Evolutionary conservation across 2,797 vertebrate genomes (phyloP).

Genomic region (Alosa sapidissima): DNA sequence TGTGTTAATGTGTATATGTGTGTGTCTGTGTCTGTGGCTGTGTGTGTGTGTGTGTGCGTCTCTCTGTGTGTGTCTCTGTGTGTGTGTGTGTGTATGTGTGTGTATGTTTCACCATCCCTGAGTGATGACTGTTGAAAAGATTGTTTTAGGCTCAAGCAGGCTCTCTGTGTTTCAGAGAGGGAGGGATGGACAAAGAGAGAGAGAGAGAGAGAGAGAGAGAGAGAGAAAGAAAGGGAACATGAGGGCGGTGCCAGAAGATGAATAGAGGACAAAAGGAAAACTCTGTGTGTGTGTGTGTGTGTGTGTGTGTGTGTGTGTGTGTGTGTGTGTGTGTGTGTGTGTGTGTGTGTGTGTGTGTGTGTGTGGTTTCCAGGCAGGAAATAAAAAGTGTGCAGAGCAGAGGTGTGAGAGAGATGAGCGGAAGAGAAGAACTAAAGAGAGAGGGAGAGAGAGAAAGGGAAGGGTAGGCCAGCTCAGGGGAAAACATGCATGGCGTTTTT

Average conservation of each 20-base stretch:
- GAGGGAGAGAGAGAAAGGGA: neutral
- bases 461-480: neutral
- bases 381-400: neutral
- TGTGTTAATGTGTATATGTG: neutral
- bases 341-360: constrained; percentile 9
- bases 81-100: neutral
- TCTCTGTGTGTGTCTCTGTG: neutral
- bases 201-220: neutral
- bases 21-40: neutral
- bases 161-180: neutral
- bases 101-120: neutral
- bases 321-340: neutral
- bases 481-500: neutral
- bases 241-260: neutral
- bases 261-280: constrained; percentile 4
- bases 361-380: neutral
- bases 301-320: constrained; percentile 1
- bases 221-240: neutral
- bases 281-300: neutral
- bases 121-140: neutral
- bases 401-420: neutral
- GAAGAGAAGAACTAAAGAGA: neutral
- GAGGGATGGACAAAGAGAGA: neutral
- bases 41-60: neutral
- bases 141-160: neutral